Base-by-base conservation (phyloP, 2,113 vertebrate species). In the Pelusios castaneus region DNA sequence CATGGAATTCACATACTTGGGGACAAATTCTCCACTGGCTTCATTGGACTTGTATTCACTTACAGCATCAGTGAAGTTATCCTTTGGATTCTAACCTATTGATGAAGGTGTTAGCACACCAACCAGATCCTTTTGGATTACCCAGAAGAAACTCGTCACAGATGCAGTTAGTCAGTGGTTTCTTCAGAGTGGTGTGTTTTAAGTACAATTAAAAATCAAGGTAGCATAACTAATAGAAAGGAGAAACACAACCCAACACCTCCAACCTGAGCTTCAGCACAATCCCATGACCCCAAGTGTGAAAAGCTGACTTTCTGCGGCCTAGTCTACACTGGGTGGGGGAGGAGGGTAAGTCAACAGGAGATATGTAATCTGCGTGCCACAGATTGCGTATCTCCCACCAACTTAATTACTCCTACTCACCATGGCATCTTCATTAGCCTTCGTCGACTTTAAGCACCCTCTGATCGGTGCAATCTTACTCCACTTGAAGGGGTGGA, bases 131-230 rank as follows among this genome's bases (percentile, higher is more conserved):
- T n/a, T n/a, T n/a, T 85, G 84, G 27, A 8, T 80, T 91, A 77
- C 60, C 73, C 25, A 1, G 0, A 45, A 84, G 51, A 90, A 29
- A 10, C 58, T 11, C 41, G n/a, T 12, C 8, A 81, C 84, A 73
- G 25, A 34, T 52, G 78, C 45, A 85, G 29, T 6, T 83, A 80
- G 19, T 17, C 47, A 29, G 22, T 2, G 1, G 49, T 78, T 95
- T 29, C n/a, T 67, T 80, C 54, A 88, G 67, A 93, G 82, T 0
- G 58, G 38, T 16, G 13, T 77, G 41, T n/a, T 34, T 52, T 10
- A 22, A 67, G 83, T 6, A 5, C 81, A 93, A 95, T 95, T 92
- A 38, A 56, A 89, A 67, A 92, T 55, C 78, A 87, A 94, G 89
- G 43, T 19, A 6, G 24, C 63, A 17, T 52, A 87, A 91, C 89